phyloP scores from a whole-genome alignment of 1,140 invertebrate genomes.

The Rhyzopertha dominica region DNA sequence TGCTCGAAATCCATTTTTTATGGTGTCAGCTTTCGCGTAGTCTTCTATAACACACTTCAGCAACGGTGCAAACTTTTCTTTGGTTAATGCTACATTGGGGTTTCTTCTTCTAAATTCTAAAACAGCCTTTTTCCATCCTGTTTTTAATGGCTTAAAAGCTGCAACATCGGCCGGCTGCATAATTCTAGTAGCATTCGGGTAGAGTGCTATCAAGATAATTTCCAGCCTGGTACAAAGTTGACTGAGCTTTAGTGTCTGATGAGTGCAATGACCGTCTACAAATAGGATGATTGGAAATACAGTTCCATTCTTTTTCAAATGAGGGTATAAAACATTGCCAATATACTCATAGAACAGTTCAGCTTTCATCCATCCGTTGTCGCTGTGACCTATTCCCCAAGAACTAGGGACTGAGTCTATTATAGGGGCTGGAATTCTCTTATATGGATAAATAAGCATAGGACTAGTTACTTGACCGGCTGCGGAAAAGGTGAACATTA shows the following conservation, averaged over 20 bases:
- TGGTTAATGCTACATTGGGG: conserved; percentile 24
- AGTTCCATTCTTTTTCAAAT: conserved; percentile 25
- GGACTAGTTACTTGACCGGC: conserved; percentile 20
- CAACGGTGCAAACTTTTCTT: conserved; percentile 38
- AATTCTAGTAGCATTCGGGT: conserved; percentile 37
- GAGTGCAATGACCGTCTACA: conserved; percentile 41
- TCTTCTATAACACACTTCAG: conserved; percentile 32
- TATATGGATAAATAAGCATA: conserved; percentile 32
- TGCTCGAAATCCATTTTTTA: conserved; percentile 24
- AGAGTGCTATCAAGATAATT: conserved; percentile 34
- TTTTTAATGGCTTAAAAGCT: conserved; percentile 33
- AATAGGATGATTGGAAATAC: conserved; percentile 40
- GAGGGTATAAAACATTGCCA: conserved; percentile 37
- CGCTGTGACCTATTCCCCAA: conserved; percentile 38
- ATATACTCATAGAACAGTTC: conserved; percentile 44
- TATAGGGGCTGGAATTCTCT: conserved; percentile 28
- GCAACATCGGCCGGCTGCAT: conserved; percentile 37
- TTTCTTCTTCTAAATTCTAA: conserved; percentile 27
- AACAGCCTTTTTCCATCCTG: conserved; percentile 25
- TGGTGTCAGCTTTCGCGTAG: conserved; percentile 6
- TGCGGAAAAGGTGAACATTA: conserved; percentile 28
- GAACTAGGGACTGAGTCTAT: conserved; percentile 28
- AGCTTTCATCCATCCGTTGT: conserved; percentile 43
- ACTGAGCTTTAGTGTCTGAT: conserved; percentile 30
- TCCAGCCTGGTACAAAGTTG: conserved; percentile 32